phyloP scores from a whole-genome alignment of 1,140 invertebrate genomes.

The Drosophila grimshawi region DNA sequence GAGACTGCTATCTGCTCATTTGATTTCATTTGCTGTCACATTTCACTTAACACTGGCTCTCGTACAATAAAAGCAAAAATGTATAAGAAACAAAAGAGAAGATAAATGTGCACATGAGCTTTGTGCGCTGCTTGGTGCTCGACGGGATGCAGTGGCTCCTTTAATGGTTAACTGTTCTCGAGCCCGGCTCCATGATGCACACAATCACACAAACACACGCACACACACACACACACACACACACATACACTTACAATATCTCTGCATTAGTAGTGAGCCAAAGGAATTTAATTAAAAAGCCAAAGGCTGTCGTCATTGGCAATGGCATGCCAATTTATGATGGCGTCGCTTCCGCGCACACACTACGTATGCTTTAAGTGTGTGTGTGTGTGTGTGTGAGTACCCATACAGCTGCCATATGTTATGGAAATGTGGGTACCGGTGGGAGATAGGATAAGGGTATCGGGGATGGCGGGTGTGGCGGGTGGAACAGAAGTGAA shows the following conservation, averaged over 20 bases:
- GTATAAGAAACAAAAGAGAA: too few species aligned
- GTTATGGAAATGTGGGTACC: too few species aligned
- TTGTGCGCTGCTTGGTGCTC: too few species aligned
- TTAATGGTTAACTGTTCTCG: slow-evolving; percentile 18
- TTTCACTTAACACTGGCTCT: slow-evolving; percentile 45
- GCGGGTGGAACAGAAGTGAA: slow-evolving; percentile 3
- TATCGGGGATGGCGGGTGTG: not conserved
- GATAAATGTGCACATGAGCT: too few species aligned
- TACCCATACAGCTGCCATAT: too few species aligned
- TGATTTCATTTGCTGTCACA: slow-evolving; percentile 62
- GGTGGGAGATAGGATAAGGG: too few species aligned
- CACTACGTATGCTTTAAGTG: slow-evolving; percentile 25
- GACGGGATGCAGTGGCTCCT: not conserved
- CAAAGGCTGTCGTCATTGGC: slow-evolving; percentile 35
- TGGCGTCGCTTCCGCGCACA: not conserved
- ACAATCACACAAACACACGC: too few species aligned
- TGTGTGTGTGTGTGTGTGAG: not conserved
- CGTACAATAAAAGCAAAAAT: slow-evolving; percentile 11
- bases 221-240: too few species aligned
- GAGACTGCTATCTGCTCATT: slow-evolving; percentile 9
- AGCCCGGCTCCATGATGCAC: not conserved
- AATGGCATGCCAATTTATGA: slow-evolving; percentile 47
- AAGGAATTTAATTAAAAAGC: slow-evolving; percentile 51
- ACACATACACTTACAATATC: too few species aligned
- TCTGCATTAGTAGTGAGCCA: slow-evolving; percentile 43